These are phyloP conservation scores for Brachionus rubens DNA, from an alignment of 1,140 invertebrate genomes.

Conservation along the genomic window DNA sequence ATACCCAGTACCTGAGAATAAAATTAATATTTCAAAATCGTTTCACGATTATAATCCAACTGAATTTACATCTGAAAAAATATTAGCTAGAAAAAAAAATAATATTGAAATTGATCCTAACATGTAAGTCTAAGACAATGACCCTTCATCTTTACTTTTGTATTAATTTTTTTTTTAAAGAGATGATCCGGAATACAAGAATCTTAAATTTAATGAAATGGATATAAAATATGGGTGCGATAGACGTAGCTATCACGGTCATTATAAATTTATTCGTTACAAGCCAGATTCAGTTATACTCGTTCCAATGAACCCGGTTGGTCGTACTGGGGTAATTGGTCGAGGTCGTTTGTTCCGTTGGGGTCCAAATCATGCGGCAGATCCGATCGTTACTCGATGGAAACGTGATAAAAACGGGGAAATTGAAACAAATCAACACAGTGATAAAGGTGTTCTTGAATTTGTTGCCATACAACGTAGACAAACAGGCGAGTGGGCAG, in stretches of 20 bases:
- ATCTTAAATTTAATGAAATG: slow-evolving; percentile 69
- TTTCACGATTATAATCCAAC: not conserved
- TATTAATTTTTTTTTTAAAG: slow-evolving; percentile 2
- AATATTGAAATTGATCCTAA: slow-evolving; percentile 11
- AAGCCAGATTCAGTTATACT: not conserved
- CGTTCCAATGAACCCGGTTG: slow-evolving; percentile 67
- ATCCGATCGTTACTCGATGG: slow-evolving; percentile 71
- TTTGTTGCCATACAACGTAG: slow-evolving; percentile 80
- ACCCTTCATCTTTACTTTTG: too few species aligned
- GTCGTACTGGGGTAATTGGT: slow-evolving; percentile 69
- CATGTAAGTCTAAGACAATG: not conserved
- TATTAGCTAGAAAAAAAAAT: not conserved
- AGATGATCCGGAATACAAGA: slow-evolving; percentile 53
- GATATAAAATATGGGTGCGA: slow-evolving; percentile 70
- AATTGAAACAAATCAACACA: slow-evolving; percentile 67
- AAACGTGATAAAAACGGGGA: not conserved
- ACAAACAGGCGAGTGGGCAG: slow-evolving; percentile 80
- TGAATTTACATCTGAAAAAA: slow-evolving; percentile 43
- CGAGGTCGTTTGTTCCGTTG: slow-evolving; percentile 70
- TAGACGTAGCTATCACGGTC: slow-evolving; percentile 70
- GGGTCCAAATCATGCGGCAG: slow-evolving; percentile 85
- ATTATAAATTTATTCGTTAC: slow-evolving; percentile 62
- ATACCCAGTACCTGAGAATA: not conserved
- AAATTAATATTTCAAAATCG: not conserved
- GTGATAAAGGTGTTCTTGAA: slow-evolving; percentile 65